A percentile compares a stretch with the other conserved stretches of the same genome.
Evolutionary conservation across 2,888 invertebrate genomes (phyloP).

Genomic region (Crematogaster levior): DNA sequence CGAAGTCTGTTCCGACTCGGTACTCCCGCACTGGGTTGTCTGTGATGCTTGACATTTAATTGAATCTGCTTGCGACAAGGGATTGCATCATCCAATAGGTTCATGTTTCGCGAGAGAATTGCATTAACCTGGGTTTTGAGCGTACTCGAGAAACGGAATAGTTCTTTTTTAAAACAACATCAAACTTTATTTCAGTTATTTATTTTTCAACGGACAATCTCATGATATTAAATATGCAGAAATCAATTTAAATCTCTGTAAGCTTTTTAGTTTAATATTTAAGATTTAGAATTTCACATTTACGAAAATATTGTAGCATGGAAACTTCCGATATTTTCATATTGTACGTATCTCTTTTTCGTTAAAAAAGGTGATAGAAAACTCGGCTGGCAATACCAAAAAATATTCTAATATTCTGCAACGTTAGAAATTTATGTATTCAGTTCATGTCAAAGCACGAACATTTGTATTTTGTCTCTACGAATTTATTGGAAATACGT

Average conservation of each 20-base stretch:
- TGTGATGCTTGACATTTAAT: slow-evolving; percentile 32
- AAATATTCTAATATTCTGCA: slow-evolving; percentile 3
- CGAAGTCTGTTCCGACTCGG: slow-evolving; percentile 7
- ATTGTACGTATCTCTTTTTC: not conserved
- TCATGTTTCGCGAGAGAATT: slow-evolving; percentile 27
- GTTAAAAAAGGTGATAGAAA: not conserved
- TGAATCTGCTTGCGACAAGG: slow-evolving; percentile 47
- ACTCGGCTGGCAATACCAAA: not conserved
- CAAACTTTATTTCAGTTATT: not conserved
- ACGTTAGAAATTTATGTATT: slow-evolving; percentile 7
- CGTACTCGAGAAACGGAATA: not conserved
- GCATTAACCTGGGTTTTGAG: not conserved
- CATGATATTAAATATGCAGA: not conserved
- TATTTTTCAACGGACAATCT: not conserved
- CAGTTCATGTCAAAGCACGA: not conserved
- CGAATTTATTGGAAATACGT: not conserved
- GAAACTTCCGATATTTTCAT: not conserved
- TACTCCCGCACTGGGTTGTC: slow-evolving; percentile 5
- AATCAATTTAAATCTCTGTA: slow-evolving; percentile 3
- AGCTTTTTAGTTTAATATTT: not conserved
- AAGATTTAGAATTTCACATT: not conserved
- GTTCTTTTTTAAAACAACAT: slow-evolving; percentile 12
- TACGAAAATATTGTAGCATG: not conserved
- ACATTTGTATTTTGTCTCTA: not conserved
- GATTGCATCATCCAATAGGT: slow-evolving; percentile 30